Base-by-base conservation (phyloP, 2,113 vertebrate species). In the Platysteira castanea region DNA sequence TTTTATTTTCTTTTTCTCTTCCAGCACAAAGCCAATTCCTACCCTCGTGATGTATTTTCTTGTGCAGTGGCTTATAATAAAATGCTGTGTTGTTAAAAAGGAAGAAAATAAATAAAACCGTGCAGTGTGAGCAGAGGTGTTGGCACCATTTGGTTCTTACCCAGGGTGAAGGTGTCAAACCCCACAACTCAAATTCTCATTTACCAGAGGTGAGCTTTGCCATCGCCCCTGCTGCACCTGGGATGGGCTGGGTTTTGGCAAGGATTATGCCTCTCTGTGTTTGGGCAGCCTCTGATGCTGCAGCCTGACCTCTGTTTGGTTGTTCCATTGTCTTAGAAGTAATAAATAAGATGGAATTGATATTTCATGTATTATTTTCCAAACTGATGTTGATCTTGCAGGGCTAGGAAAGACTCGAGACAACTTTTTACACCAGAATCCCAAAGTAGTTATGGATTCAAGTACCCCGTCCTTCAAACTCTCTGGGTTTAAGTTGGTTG, bases 281-380 rank as follows among this genome's bases (percentile, higher is more conserved):
- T 68, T n/a, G 39, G 42, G 3, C 30, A 19, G 6, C 7, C 5
- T 7, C 75, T 33, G 4, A 17, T 56, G 70, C 57, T 8, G 2
- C 47, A 74, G 33, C 67, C 80, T 61, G 46, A 31, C 37, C 15
- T 28, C 39, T 0, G 1, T 53, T 44, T 47, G 31, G 7, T 19
- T 4, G 0, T 23, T 49, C 42, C 6, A 0, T 42, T 35, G 1
- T 8, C 17, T 50, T 46, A 13, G 37, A 35, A 33, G 18, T n/a
- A 21, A 39, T 16, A 16, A 73, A 46, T 50, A 41, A 47, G 21
- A 8, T 1, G 10, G 27, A 50, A 53, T 31, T 5, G 8, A 11
- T 23, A 16, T 8, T 16, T 44, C 33, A 5, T 2, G 7, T 30
- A 1, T 23, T n/a, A 5, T 35, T 74, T 61, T 53, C 26, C 60